phyloP scores from a whole-genome alignment of 2,797 vertebrate species.

The Acomys russatus region DNA sequence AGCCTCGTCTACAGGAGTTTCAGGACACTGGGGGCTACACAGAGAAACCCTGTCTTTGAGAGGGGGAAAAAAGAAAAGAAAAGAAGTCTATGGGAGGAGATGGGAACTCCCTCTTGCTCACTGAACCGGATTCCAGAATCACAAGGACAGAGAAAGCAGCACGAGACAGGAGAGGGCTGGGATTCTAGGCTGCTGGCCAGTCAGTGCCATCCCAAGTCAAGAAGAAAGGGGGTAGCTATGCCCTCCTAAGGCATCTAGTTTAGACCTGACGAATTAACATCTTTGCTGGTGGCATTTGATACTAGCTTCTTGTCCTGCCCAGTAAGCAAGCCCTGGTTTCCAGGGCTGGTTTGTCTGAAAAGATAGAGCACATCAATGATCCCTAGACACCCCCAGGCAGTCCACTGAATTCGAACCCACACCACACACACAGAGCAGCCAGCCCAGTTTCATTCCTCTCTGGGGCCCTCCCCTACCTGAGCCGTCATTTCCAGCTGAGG shows the following conservation, averaged over 20 bases:
- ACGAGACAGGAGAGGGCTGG: not conserved
- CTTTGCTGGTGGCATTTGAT: not conserved
- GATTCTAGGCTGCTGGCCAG: not conserved
- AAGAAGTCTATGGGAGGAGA: not conserved
- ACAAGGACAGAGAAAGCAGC: slow-evolving; percentile 17
- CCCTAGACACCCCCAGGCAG: slow-evolving; percentile 5
- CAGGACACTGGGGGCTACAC: not conserved
- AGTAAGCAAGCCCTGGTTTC: slow-evolving; percentile 27
- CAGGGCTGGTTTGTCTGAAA: slow-evolving; percentile 26
- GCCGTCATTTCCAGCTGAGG: not conserved
- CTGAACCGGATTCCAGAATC: not conserved
- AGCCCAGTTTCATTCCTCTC: not conserved
- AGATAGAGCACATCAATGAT: slow-evolving; percentile 39
- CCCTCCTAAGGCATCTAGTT: not conserved
- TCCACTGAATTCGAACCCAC: not conserved
- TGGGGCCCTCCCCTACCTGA: slow-evolving; percentile 1
- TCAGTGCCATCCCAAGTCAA: not conserved
- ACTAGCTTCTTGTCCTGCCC: not conserved
- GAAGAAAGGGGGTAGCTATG: not conserved
- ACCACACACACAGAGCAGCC: not conserved
- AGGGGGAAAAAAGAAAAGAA: not conserved
- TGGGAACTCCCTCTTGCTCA: not conserved
- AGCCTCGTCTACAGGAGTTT: not conserved
- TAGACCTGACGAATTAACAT: not conserved
- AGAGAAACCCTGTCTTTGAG: not conserved